Base-by-base conservation (phyloP, 1,140 invertebrate species). In the Oreohelix idahoensis region DNA sequence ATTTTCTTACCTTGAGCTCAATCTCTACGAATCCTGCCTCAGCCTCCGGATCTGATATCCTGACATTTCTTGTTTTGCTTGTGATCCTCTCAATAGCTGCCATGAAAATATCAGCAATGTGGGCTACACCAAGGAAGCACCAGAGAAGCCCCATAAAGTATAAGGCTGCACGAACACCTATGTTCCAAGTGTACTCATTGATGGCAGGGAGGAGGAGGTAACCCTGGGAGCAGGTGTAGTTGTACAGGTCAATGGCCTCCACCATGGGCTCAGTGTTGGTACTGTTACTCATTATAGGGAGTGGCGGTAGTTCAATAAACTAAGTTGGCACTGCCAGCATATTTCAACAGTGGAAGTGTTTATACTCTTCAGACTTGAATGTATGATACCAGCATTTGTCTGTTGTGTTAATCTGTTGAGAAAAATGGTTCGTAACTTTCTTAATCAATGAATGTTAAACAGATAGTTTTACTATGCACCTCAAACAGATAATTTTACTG, bases 11-110 rank as follows among this genome's bases (percentile, higher is more conserved):
- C 86, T 90, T 90, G 0, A 92, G 87, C 71, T 91, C 89, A 71
- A 91, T 81, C 74, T 90, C 88, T 81, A 88, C 81, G 69, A 85
- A 88, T 26, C 88, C 87, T 23, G 79, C 84, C 26, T 86, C 84
- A 10, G 88, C 78, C 83, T 89, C 86, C 0, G 84, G 29, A 77
- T 91, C 89, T 38, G 91, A 86, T 13, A 93, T 86, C 77, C 91
- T 88, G 17, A 95, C 92, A 83, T 94, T 95, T 32, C 93, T 91
- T 0, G 94, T 95, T 89, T 95, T 95, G 86, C 94, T 94, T 0
- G 95, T 95, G 84, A 95, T 95, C 81, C 94, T 93, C 88, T 95
- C 95, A 83, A 95, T 95, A 78, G 95, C 91, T 71, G 94, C 94
- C 95, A 95, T 95, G 88, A 95, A 95, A 58, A 94, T 91, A 86